Base-by-base conservation (phyloP, 2,888 invertebrate genomes). In the Salticus scenicus region DNA sequence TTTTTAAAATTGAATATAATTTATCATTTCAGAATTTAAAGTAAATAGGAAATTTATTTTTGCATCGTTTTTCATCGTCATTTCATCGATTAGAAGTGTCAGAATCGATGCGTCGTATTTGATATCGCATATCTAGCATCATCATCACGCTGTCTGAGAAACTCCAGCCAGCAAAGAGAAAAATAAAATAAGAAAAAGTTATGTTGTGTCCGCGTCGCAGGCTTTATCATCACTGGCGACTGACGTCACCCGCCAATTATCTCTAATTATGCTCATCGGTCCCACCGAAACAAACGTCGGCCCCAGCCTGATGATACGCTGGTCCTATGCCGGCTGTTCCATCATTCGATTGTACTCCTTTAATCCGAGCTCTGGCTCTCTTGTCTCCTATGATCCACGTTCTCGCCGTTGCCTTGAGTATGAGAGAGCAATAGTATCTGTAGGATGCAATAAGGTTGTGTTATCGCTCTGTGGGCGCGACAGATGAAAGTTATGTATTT, bases 151-250 rank as follows among this genome's bases (percentile, higher is more conserved):
- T 24, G 57, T 20, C 57, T 57, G 57, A 57, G 24, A 24, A 57
- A 47, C 42, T 2, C 7, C 7, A 47, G 10, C 42, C 10, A 12
- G 42, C 42, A 24, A 24, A 47, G 7, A 47, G 17, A 47, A 47
- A 10, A 47, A 17, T 17, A 47, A 10, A 17, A 17, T 17, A 17
- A 47, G 17, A 7, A 37, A 47, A 17, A 47, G 42, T 47, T 17
- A 12, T 57, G 57, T 57, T 57, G 57, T 57, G 57, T 57, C 57
- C 57, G 57, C 57, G 57, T 57, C 57, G 57, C 57, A 57, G 57
- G 57, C 57, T 24, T 57, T 24, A 57, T 57, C 57, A 24, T 47
- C 47, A 47, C 17, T 47, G 47, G 47, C 17, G 47, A 47, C 20
- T 57, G 20, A 57, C 57, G 57, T 57, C 57, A 57, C 57, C 57